Base-by-base conservation (phyloP, 2,888 invertebrate genomes). In the Teleogryllus oceanicus region DNA sequence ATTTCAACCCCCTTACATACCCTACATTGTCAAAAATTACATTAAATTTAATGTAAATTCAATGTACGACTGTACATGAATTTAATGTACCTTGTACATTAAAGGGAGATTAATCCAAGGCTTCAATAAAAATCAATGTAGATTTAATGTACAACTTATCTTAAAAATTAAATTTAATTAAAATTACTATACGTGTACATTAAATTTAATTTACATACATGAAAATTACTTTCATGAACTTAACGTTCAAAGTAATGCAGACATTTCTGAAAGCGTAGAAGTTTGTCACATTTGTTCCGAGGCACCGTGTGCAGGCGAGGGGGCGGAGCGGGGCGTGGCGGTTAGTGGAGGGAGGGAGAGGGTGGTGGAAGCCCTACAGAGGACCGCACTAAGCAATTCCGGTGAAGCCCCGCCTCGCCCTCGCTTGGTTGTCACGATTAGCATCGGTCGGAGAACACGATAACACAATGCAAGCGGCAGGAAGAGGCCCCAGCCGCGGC, bases 321-420 rank as follows among this genome's bases (percentile, higher is more conserved):
- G 8, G 5, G 37, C 37, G 37, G 37, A 0, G 37, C 37, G 37
- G 37, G 8, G 37, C 37, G 3, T 2, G 24, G 62, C 62, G 62
- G 62, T 13, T 62, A 18, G 62, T n/a, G n/a, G 62, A 18, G 62
- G 4, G 62, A 13, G 62, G 62, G 8, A 3, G 20, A 20, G 24
- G 75, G 21, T 21, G 21, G 21, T 8, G 21, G 76, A 76, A 76
- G 76, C 76, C 76, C 24, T 2, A 24, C 24, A 16, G 24, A 37
- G 16, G 16, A 18, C 76, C 76, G 21, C 8, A 37, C 76, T 76
- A 76, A 76, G 76, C 76, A 76, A 76, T 76, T 76, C 24, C 76
- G 37, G 76, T n/a, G 76, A 76, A 76, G 76, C 76, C 76, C 37
- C 76, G 16, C 20, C 11, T 16, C 16, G 76, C 24, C 76, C 62